Evolutionary conservation across 1,140 invertebrate genomes (phyloP), one percentile per base, ranked within the genome.

Genomic region (Thaumetopoea pityocampa): DNA sequence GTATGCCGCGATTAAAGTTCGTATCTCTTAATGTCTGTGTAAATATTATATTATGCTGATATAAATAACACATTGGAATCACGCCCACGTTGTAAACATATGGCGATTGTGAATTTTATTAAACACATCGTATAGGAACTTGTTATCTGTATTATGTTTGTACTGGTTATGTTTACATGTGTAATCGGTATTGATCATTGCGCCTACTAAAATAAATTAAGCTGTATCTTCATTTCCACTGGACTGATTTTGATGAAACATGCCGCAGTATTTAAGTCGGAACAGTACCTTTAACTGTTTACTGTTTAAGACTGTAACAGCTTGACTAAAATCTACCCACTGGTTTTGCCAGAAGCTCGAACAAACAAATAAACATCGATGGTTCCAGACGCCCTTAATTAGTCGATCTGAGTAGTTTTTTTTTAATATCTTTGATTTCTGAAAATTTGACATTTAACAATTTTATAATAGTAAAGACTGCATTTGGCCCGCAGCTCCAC

Each of bases 11-110:
- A 11, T 11, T 28, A 28, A 18, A 14, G n/a, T 5, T 18, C 15
- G 12, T 32, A 32, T 32, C 26, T n/a, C 2, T 30, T 11, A 18
- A 19, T 27, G 14, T 4, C 20, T 8, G n/a, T 23, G 18, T 11
- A 30, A 7, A n/a, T 22, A 7, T 5, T 19, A 30, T 16, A 27
- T 30, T 10, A 12, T 20, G 7, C 27, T 30, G 24, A 20, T 10
- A 47, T 33, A 27, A 33, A 46, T 46, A 20, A 33, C 11, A 33
- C 43, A 32, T 30, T 33, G 34, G 28, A 29, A 48, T 27, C 38
- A 27, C 27, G 24, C 11, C 22, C 41, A 51, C 36, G 49, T 24
- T 38, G 42, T 28, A 36, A 45, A 41, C 49, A 51, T 36, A 42
- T 45, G 41, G 24, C n/a, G 20, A 30, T 14, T 42, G 9, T 42